Base-by-base conservation (phyloP, 1,140 invertebrate genomes). In the Megalonaias nervosa region DNA sequence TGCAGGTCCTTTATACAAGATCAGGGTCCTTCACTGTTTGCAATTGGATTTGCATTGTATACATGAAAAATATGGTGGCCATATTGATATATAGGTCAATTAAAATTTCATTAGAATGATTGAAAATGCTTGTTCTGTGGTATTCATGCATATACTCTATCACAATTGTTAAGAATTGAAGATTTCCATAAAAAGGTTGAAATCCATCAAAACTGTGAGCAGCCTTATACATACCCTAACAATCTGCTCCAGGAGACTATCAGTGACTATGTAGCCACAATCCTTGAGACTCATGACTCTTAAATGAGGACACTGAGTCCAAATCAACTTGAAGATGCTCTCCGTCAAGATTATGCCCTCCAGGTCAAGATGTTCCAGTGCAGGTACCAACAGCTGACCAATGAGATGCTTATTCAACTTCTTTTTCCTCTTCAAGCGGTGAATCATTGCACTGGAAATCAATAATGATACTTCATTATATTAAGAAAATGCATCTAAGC, bases 181-280 rank as follows among this genome's bases (percentile, higher is more conserved):
- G 38, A 38, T 38, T 38, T 38, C 9, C 38, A 6, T 38, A 38
- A 38, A 38, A 38, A 38, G 6, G 38, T 38, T 38, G 4, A 38
- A 5, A 38, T 38, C 9, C 0, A 6, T 9, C 9, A 9, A 38
- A 38, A 38, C 38, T 38, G 31, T 31, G 38, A 48, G 38, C 38
- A 48, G 38, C 38, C 38, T 48, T n/a, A 14, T 9, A 62, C 19
- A 77, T 76, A 85, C 85, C 79, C 79, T 85, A 62, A 81, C 58
- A 55, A 87, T 64, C 56, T 81, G 80, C 57, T 74, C 71, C 5
- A 83, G 74, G 38, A 84, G n/a, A 57, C 19, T 78, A 67, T 87
- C 86, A 26, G 83, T 87, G n/a, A 87, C 65, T 67, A 87, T 82
- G 68, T 86, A 87, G 4, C 86, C 82, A 80, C 85, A 84, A 71